These are phyloP conservation scores for Archegozetes longisetosus DNA, from an alignment of 1,140 invertebrate genomes.

Conservation along the genomic window DNA sequence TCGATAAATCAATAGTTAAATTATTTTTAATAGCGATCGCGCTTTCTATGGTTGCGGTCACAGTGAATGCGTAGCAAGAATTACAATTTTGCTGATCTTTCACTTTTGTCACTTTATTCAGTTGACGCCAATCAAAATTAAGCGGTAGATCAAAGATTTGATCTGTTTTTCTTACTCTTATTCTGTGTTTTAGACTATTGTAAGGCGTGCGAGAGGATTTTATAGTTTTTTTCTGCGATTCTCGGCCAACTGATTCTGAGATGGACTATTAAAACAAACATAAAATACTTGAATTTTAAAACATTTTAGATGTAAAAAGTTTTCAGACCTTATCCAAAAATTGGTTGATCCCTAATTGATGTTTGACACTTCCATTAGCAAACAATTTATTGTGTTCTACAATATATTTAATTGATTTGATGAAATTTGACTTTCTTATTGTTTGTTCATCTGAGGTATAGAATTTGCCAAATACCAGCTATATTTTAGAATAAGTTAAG, in stretches of 20 bases:
- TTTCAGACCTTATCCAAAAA: background rate
- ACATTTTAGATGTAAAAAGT: background rate
- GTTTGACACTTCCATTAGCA: background rate
- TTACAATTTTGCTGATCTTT: constrained; percentile 31
- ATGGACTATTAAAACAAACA: no score
- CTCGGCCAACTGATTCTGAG: no score
- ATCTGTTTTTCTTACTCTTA: no score
- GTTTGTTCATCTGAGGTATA: background rate
- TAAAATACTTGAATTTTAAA: background rate
- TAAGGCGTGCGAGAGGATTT: no score
- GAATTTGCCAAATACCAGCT: no score
- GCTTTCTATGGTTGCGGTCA: constrained; percentile 37
- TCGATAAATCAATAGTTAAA: constrained; percentile 25
- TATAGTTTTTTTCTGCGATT: no score
- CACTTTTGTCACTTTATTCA: constrained; percentile 33
- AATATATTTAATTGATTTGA: background rate
- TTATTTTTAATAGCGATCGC: constrained; percentile 23
- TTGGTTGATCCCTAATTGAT: background rate
- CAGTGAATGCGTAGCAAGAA: constrained; percentile 27
- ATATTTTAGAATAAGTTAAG: no score
- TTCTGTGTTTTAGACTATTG: no score
- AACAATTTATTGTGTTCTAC: background rate
- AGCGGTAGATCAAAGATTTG: no score
- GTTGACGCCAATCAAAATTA: constrained; percentile 32
- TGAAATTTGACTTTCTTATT: background rate